These are phyloP conservation scores for Microcebus ravelobensis DNA, from an alignment of 2,113 vertebrate genomes.

Conservation along the genomic window DNA sequence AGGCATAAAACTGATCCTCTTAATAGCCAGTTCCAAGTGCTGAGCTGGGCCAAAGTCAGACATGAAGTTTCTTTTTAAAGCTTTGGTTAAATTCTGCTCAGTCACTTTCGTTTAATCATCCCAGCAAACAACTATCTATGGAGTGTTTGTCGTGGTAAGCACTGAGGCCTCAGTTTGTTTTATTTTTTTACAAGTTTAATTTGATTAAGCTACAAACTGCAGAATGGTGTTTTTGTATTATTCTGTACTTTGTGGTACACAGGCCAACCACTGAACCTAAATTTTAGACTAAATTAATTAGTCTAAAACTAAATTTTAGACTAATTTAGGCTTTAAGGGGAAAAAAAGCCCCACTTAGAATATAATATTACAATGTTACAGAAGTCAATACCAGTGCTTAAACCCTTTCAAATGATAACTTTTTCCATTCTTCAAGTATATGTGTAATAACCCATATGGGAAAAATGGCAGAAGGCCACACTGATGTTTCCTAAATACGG, in stretches of 20 bases:
- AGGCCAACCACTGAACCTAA: background rate
- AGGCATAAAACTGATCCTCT: background rate
- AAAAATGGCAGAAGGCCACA: background rate
- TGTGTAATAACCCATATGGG: background rate
- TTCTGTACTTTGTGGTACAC: background rate
- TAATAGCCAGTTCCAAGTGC: background rate
- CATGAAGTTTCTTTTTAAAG: slow-evolving; percentile 25
- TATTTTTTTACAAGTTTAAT: background rate
- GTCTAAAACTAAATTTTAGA: background rate
- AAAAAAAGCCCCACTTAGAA: background rate
- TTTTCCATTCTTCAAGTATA: background rate
- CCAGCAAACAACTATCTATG: background rate
- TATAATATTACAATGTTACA: slow-evolving; percentile 20
- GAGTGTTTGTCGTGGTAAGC: background rate
- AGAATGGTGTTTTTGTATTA: slow-evolving; percentile 27
- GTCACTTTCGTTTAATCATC: background rate
- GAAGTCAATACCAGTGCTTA: background rate
- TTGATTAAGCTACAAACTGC: slow-evolving; percentile 17
- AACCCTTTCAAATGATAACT: background rate
- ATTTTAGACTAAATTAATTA: background rate
- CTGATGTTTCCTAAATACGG: background rate
- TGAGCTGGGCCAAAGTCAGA: background rate
- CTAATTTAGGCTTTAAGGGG: background rate
- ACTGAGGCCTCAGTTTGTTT: background rate
- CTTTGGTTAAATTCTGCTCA: background rate